Evolutionary conservation across 1,140 invertebrate genomes (phyloP).

Genomic region (Pseudomyrmex sp.): DNA sequence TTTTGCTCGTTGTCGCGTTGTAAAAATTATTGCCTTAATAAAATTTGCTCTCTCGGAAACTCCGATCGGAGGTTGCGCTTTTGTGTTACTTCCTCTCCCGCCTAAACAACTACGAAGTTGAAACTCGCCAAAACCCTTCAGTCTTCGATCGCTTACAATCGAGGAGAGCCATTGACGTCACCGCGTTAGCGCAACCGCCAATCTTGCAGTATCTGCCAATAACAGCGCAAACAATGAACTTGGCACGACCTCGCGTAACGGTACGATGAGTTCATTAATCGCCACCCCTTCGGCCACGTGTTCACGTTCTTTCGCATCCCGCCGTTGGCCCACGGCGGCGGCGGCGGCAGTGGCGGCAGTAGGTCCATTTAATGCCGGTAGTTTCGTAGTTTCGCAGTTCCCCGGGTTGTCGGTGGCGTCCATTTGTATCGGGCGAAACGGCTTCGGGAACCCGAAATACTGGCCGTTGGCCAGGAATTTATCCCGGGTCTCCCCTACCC

Average conservation of each 20-base stretch:
- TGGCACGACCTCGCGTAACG: conserved; percentile 25
- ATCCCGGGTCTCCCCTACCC: conserved; percentile 65
- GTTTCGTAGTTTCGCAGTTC: conserved; percentile 78
- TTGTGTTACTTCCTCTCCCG: not conserved
- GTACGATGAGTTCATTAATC: conserved; percentile 51
- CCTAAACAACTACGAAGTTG: not conserved
- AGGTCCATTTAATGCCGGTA: conserved; percentile 67
- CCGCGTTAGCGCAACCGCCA: not conserved
- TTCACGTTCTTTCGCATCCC: conserved; percentile 48
- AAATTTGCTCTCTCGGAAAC: not conserved
- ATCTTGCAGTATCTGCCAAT: conserved; percentile 33
- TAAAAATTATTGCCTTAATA: not conserved
- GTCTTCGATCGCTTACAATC: not conserved
- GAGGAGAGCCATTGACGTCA: not conserved
- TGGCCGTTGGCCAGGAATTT: conserved; percentile 80
- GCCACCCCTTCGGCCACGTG: conserved; percentile 32
- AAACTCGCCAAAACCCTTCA: not conserved
- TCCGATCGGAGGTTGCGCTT: not conserved
- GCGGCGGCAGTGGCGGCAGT: conserved; percentile 19
- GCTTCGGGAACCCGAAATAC: conserved; percentile 71
- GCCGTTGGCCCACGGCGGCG: conserved; percentile 9
- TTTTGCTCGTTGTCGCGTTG: not conserved
- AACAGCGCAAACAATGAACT: conserved; percentile 40
- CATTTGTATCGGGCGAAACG: conserved; percentile 78
- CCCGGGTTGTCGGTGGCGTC: conserved; percentile 64